phyloP scores from a whole-genome alignment of 2,113 vertebrate species.

The Suncus etruscus region DNA sequence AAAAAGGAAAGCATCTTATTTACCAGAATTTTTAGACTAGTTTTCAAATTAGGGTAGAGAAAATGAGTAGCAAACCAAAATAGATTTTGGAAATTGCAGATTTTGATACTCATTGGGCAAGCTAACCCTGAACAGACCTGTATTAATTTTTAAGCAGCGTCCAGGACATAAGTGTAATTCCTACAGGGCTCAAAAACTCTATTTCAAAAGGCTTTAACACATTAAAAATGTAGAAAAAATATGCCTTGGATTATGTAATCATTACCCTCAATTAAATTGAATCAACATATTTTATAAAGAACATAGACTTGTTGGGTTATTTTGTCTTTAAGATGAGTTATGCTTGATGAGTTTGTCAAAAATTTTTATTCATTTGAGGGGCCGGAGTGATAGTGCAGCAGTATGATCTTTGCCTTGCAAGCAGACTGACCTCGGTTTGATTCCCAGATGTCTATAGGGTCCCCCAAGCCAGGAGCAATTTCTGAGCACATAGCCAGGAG shows the following conservation, averaged over 20 bases:
- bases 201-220: slow-evolving; percentile 49
- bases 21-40: slow-evolving; percentile 51
- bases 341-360: slow-evolving; percentile 42
- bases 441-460: too few relatives aligned
- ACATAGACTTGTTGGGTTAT: slow-evolving; percentile 30
- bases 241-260: slow-evolving; percentile 53
- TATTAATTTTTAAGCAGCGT: slow-evolving; percentile 56
- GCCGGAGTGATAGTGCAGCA: too few relatives aligned
- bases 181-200: slow-evolving; percentile 5
- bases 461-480: too few relatives aligned
- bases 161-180: background rate
- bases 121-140: background rate
- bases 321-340: slow-evolving; percentile 43
- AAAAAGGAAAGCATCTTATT: slow-evolving; percentile 55
- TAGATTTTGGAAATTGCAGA: background rate
- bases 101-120: background rate
- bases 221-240: slow-evolving; percentile 50
- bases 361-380: background rate
- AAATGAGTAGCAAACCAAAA: slow-evolving; percentile 8
- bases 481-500: too few relatives aligned
- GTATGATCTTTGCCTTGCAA: too few relatives aligned
- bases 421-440: too few relatives aligned
- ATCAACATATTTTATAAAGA: slow-evolving; percentile 60
- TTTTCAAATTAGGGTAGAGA: background rate
- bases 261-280: slow-evolving; percentile 68